These are phyloP conservation scores for Crossocerus cetratus DNA, from an alignment of 2,888 invertebrate genomes.

Conservation along the genomic window DNA sequence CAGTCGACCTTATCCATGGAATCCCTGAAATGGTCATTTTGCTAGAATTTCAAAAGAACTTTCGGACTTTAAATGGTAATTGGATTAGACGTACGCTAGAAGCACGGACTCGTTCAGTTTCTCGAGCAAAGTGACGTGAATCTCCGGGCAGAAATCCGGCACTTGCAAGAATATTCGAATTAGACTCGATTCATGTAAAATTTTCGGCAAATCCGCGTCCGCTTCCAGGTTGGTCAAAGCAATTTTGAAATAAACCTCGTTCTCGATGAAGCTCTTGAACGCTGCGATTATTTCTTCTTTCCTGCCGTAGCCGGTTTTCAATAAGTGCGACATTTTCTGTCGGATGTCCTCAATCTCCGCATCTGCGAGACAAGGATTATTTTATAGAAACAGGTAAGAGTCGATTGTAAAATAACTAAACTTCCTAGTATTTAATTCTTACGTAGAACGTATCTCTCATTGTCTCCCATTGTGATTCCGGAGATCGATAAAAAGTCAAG, in stretches of 20 bases:
- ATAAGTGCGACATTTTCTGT: conserved; percentile 60
- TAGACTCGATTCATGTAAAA: too few species aligned
- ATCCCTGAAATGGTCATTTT: conserved; percentile 49
- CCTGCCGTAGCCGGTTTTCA: conserved; percentile 47
- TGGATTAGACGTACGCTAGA: conserved; percentile 54
- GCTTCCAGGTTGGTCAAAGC: conserved; percentile 60
- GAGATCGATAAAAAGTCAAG: not conserved
- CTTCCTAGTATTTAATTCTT: not conserved
- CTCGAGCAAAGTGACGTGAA: conserved; percentile 60
- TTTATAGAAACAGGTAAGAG: not conserved
- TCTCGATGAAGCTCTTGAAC: conserved; percentile 63
- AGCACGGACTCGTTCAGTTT: conserved; percentile 69
- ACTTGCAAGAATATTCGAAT: conserved; percentile 68
- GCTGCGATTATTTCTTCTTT: conserved; percentile 57
- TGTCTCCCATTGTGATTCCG: not conserved
- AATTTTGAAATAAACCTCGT: conserved; percentile 64
- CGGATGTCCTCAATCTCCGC: conserved; percentile 45
- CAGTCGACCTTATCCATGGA: conserved; percentile 74
- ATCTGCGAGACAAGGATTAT: conserved; percentile 23
- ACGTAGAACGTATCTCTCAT: not conserved
- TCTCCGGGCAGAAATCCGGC: conserved; percentile 63
- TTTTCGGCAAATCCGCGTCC: too few species aligned
- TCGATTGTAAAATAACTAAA: not conserved
- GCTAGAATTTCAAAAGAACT: conserved; percentile 4
- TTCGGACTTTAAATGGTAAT: conserved; percentile 14